Evolutionary conservation across 2,797 vertebrate species (phyloP), one percentile per base, ranked within the genome.

Genomic region (Hylomyscus alleni): DNA sequence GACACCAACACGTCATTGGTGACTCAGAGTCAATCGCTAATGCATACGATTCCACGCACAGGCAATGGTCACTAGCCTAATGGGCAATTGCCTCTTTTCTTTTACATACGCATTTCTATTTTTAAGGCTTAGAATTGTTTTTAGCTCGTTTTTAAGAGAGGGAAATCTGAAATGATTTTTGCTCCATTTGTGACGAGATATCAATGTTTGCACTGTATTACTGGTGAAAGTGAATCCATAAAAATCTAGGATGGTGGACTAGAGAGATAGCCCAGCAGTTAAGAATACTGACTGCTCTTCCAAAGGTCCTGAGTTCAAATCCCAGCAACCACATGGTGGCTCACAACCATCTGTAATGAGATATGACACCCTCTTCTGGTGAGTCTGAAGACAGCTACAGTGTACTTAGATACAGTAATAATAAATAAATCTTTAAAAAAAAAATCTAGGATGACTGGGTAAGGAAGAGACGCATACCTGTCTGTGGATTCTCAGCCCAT

Each of bases 71-170:
- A 14, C 88, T 75, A 91, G 3, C 10, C 22, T 37, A 85, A 7
- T 12, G 34, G 15, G 44, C 12, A 65, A 58, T 0, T 37, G 37
- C n/a, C 3, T 93, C 75, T 86, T 11, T 13, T 52, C 26, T 20
- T 93, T 6, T n/a, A 31, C 75, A n/a, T n/a, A 62, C 50, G 34
- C 2, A 80, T 44, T 76, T 90, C 44, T 24, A 13, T 96, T 91
- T 96, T 96, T 80, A 80, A 47, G 31, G 3, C 34, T 93, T 80
- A 75, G 50, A 84, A 73, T 90, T 24, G 54, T 20, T 89, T 89
- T 93, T 24, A 44, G 14, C 81, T 82, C 2, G 44, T 44, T 44
- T 80, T 72, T 73, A 87, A 37, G 31, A 2, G 26, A 90, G 54
- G 44, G 58, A 95, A 60, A 9, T 95, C 69, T 93, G 50, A 96